A percentile compares a stretch with the other conserved stretches of the same genome.
Conservation (phyloP, 37 sponge, comb jelly and placozoan genomes). For the Haliclona indistincta region DNA sequence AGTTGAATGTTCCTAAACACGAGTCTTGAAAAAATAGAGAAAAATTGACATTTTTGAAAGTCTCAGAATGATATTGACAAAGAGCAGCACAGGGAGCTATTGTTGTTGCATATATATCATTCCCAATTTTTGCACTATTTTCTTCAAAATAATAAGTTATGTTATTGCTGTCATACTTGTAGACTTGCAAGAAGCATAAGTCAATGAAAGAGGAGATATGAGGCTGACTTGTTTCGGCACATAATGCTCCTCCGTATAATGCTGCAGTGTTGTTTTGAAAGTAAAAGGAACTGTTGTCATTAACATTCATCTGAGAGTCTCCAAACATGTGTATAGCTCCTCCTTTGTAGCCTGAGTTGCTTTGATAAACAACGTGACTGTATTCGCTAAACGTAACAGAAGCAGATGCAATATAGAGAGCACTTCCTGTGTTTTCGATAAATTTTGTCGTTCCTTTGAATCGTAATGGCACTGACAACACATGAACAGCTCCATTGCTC, state of each 20-base stretch:
- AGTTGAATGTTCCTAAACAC: conserved; percentile 2
- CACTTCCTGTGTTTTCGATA: conserved; percentile 1
- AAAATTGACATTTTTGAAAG: too few relatives aligned
- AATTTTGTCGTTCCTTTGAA: too few relatives aligned
- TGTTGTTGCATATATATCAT: not conserved
- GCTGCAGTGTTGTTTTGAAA: conserved; percentile 1
- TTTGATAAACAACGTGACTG: too few relatives aligned
- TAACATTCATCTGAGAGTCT: not conserved
- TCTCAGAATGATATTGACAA: not conserved
- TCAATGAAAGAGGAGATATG: not conserved
- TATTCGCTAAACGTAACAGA: too few relatives aligned
- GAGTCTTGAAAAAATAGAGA: too few relatives aligned
- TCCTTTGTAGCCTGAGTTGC: too few relatives aligned
- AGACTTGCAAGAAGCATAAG: not conserved
- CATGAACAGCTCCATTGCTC: too few relatives aligned
- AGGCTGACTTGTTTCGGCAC: not conserved
- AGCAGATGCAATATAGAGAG: too few relatives aligned
- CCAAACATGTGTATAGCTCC: not conserved
- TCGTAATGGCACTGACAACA: too few relatives aligned
- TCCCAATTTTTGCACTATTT: not conserved
- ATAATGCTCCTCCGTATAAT: not conserved
- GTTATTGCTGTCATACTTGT: too few relatives aligned
- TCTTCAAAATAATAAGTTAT: not conserved
- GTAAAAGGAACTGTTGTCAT: not conserved
- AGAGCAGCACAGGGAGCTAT: not conserved